Base-by-base conservation (phyloP, 2,888 invertebrate species). In the Adelognathus sp. region DNA sequence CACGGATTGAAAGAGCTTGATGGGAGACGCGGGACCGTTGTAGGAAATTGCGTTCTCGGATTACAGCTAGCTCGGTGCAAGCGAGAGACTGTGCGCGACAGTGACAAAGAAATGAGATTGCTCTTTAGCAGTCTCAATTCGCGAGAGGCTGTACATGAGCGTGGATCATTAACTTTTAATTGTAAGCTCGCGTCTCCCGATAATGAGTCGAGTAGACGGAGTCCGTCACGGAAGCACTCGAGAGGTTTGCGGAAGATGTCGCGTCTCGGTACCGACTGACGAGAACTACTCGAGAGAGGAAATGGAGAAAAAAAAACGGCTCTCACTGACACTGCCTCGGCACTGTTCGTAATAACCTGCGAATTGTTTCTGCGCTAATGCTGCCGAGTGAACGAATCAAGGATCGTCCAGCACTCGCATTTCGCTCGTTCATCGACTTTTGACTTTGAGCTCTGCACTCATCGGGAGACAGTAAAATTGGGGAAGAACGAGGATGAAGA, bases 151-250 rank as follows among this genome's bases (percentile, higher is more conserved):
- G 16, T 52, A 61, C 50, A 64, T 73, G 73, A 50, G 72, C 63
- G 56, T 52, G 81, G 76, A 82, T 82, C 82, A 82, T 82, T 82
- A 79, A 82, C 80, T 79, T 82, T 81, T 82, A 82, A 82, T 82
- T 82, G 82, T 82, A 74, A 78, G 76, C 81, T 74, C 78, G 78
- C 78, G 78, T 82, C 79, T 74, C 31, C 71, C 81, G 78, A 82
- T 82, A 82, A 82, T 81, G 79, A 81, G 81, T 71, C 75, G 70
- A 54, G 75, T 76, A 79, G 76, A 33, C 64, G 50, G 24, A 16
- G 61, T 18, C 61, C 33, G 41, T 33, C 41, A 6, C 16, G 27
- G 0, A n/a, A 18, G 36, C 56, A 41, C 14, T 58, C 3, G 2
- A 44, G 9, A n/a, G n/a, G n/a, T n/a, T n/a, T n/a, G n/a, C n/a